Percentiles rank a stretch among this genome's conserved stretches.
These are phyloP conservation scores for Crotalus horridus DNA, from an alignment of 2,113 vertebrate species.

Conservation along the genomic window DNA sequence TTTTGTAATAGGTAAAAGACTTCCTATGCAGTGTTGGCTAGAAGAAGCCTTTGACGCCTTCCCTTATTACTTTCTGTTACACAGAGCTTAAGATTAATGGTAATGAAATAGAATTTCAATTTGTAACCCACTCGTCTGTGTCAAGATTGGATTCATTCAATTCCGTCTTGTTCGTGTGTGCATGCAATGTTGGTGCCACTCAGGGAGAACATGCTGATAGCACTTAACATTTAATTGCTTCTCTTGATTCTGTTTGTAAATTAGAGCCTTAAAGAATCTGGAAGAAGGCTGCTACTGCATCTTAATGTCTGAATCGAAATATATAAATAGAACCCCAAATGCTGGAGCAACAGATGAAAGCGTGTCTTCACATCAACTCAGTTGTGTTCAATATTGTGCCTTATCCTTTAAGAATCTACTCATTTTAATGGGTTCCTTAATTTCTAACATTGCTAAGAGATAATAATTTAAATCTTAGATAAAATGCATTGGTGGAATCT, in stretches of 20 bases:
- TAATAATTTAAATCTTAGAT: slow-evolving; percentile 71
- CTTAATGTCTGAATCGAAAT: slow-evolving; percentile 40
- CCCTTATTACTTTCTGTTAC: neutral
- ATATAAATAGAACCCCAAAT: slow-evolving; percentile 25
- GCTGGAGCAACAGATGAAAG: slow-evolving; percentile 33
- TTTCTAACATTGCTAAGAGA: slow-evolving; percentile 62
- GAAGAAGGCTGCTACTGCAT: slow-evolving; percentile 51
- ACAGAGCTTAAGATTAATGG: slow-evolving; percentile 32
- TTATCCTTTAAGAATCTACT: slow-evolving; percentile 47
- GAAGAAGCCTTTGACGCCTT: neutral
- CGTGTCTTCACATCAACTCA: slow-evolving; percentile 27
- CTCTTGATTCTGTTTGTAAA: slow-evolving; percentile 74
- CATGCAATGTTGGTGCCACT: slow-evolving; percentile 39
- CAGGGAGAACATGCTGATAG: slow-evolving; percentile 63
- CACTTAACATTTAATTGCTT: slow-evolving; percentile 66
- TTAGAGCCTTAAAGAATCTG: slow-evolving; percentile 65
- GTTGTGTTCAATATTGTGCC: slow-evolving; percentile 29
- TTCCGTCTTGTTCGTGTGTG: slow-evolving; percentile 50
- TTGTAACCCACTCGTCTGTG: slow-evolving; percentile 57
- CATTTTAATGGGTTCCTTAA: slow-evolving; percentile 55
- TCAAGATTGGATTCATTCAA: slow-evolving; percentile 60
- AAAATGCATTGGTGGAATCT: neutral
- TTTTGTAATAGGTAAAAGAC: neutral
- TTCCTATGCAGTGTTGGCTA: neutral
- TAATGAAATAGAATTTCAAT: slow-evolving; percentile 48